A percentile compares a stretch with the other conserved stretches of the same genome.
Evolutionary conservation across 2,888 invertebrate genomes (phyloP).

Genomic region (Drosophila kambysellisi): DNA sequence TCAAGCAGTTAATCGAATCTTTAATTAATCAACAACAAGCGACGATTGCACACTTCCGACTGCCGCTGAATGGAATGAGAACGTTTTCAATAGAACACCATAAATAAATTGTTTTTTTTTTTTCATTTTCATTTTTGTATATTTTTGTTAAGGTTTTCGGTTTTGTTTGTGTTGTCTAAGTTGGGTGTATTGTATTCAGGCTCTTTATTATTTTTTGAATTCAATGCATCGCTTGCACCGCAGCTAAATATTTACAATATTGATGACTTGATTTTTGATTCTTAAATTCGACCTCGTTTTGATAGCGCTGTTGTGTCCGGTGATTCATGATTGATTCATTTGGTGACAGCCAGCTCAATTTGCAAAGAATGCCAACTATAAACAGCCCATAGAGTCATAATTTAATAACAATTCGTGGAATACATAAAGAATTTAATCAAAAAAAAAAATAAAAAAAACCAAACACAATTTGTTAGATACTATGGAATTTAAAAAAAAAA

Average conservation of each 20-base stretch:
- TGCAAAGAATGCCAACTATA: conserved; percentile 14
- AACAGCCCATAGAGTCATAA: neutral
- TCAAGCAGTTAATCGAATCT: conserved; percentile 59
- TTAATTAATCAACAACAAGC: conserved; percentile 54
- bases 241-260: conserved; percentile 29
- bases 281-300: conserved; percentile 11
- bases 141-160: conserved; percentile 2
- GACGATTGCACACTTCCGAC: conserved; percentile 53
- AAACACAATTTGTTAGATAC: too few species aligned
- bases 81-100: conserved; percentile 27
- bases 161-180: neutral
- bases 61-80: conserved; percentile 32
- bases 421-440: neutral
- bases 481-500: neutral
- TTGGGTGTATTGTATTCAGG: conserved; percentile 16
- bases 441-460: neutral
- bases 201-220: conserved; percentile 31
- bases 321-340: conserved; percentile 22
- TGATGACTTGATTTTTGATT: conserved; percentile 18
- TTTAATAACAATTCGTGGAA: neutral
- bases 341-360: conserved; percentile 8
- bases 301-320: neutral
- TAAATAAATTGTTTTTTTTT: conserved; percentile 34
- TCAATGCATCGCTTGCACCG: conserved; percentile 35
- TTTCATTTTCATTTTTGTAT: neutral